phyloP scores from a whole-genome alignment of 2,888 invertebrate genomes.

The Agrochola lychnidis region DNA sequence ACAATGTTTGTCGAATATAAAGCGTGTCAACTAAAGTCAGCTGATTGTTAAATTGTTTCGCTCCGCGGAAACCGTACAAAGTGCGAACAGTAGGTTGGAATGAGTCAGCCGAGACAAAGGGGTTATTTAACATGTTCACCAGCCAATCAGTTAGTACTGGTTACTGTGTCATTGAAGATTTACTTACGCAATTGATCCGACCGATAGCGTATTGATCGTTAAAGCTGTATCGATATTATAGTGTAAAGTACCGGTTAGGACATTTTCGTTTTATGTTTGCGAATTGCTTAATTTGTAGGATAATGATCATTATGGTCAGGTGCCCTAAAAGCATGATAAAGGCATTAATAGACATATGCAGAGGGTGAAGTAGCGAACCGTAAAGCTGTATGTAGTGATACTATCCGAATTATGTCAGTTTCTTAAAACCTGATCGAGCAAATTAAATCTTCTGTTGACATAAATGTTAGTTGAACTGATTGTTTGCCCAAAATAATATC shows the following conservation, averaged over 20 bases:
- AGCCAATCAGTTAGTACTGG: conserved; percentile 30
- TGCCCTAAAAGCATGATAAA: background rate
- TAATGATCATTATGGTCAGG: background rate
- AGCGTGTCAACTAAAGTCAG: conserved; percentile 14
- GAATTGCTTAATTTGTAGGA: background rate
- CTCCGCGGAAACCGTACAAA: conserved; percentile 27
- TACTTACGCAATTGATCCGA: conserved; percentile 21
- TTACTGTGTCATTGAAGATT: conserved; percentile 31
- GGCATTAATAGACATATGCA: background rate
- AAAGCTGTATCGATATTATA: conserved; percentile 9
- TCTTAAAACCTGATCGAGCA: background rate
- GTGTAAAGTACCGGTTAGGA: background rate
- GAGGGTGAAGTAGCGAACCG: too few species aligned
- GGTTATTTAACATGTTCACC: conserved; percentile 34
- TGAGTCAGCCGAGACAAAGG: conserved; percentile 56
- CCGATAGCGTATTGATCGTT: conserved; percentile 2
- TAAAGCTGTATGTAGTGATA: background rate
- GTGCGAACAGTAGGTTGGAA: background rate
- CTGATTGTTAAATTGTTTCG: conserved; percentile 58
- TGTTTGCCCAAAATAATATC: background rate
- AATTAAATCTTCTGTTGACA: too few species aligned
- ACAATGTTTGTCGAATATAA: background rate
- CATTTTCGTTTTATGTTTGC: background rate
- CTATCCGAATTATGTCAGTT: background rate
- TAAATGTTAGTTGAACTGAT: background rate